These are phyloP conservation scores for Pseudorhiza aurosa DNA, from an alignment of 30 jellyfish, hydroid and myxozoan species.

Conservation along the genomic window DNA sequence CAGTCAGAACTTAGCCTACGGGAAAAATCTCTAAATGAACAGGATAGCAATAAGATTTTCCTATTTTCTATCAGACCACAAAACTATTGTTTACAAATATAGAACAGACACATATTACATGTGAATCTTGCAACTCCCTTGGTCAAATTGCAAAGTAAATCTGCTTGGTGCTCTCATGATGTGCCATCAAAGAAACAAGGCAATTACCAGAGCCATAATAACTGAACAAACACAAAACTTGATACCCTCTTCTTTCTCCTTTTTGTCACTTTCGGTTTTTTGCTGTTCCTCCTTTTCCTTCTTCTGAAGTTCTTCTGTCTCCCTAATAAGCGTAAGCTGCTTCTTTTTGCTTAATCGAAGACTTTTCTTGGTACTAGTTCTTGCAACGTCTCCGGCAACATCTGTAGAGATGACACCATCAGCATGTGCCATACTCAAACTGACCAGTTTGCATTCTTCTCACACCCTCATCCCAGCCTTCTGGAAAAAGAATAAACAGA, in stretches of 20 bases:
- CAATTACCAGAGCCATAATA: too few relatives aligned
- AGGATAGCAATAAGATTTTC: neutral
- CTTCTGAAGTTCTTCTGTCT: conserved; percentile 22
- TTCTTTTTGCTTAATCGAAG: conserved; percentile 58
- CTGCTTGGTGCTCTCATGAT: too few relatives aligned
- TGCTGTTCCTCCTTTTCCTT: conserved; percentile 38
- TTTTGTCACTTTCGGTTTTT: conserved; percentile 32
- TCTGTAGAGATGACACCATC: conserved; percentile 15
- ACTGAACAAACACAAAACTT: too few relatives aligned
- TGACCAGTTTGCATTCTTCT: conserved; percentile 15
- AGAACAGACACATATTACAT: too few relatives aligned
- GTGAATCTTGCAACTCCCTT: too few relatives aligned
- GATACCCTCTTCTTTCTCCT: conserved; percentile 45
- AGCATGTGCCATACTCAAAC: conserved; percentile 37
- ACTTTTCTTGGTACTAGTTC: conserved; percentile 51
- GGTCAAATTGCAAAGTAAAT: too few relatives aligned
- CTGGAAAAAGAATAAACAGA: too few relatives aligned
- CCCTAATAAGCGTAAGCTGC: conserved; percentile 22
- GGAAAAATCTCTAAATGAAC: too few relatives aligned
- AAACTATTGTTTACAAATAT: too few relatives aligned
- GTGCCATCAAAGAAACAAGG: too few relatives aligned
- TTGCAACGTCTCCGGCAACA: conserved; percentile 22
- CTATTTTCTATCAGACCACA: too few relatives aligned
- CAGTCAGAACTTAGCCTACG: too few relatives aligned
- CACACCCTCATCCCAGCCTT: neutral